These are phyloP conservation scores for Channa striata DNA, from an alignment of 2,797 vertebrate genomes.

Conservation along the genomic window DNA sequence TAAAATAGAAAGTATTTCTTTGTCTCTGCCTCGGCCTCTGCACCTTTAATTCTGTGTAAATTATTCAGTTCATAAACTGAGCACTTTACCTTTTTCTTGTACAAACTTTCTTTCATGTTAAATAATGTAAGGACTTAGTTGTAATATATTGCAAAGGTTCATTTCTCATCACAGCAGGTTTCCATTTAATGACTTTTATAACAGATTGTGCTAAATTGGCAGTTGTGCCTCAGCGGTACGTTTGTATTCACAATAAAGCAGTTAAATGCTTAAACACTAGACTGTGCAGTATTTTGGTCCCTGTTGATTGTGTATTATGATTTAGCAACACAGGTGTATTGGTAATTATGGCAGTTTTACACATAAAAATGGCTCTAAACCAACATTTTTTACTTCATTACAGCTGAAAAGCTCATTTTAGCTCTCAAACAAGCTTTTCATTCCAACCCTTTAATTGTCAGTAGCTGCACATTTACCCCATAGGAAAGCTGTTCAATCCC, in stretches of 20 bases:
- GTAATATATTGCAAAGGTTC: conserved; percentile 13
- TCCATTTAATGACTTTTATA: conserved; percentile 29
- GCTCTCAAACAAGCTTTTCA: conserved; percentile 32
- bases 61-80: conserved; percentile 59
- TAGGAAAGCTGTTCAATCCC: conserved; percentile 46
- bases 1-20: conserved; percentile 55
- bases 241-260: conserved; percentile 26
- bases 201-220: conserved; percentile 29
- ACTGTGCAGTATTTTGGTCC: conserved; percentile 9
- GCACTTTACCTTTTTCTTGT: conserved; percentile 36
- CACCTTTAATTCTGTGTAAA: conserved; percentile 53
- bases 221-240: not conserved
- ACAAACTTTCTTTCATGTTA: conserved; percentile 29
- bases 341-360: conserved; percentile 13
- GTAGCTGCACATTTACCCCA: conserved; percentile 49
- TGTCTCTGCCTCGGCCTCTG: conserved; percentile 25
- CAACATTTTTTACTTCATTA: conserved; percentile 18
- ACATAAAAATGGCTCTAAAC: conserved; percentile 16
- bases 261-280: conserved; percentile 12
- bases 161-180: conserved; percentile 36
- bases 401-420: conserved; percentile 44
- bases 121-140: conserved; percentile 30
- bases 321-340: conserved; percentile 1
- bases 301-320: not conserved
- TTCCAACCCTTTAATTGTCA: conserved; percentile 47